A percentile compares a stretch with the other conserved stretches of the same genome.
These are phyloP conservation scores for Paradisaea rubra DNA, from an alignment of 2,113 vertebrate genomes.

Conservation along the genomic window DNA sequence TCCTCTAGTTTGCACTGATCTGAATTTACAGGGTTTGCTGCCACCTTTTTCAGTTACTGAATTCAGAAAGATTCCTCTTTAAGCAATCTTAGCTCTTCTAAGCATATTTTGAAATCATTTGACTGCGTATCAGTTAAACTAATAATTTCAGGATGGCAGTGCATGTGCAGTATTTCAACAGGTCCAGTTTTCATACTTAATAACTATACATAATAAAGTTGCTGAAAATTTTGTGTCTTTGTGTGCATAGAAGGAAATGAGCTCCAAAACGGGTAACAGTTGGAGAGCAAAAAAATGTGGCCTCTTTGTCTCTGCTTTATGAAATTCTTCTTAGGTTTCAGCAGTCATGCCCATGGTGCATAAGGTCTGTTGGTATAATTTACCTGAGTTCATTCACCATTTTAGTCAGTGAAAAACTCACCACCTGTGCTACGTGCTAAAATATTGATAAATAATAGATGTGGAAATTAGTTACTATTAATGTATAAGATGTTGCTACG, in stretches of 20 bases:
- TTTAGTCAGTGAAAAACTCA: background rate
- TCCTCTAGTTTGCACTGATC: background rate
- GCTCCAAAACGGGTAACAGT: background rate
- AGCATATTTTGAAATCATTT: background rate
- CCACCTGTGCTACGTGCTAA: background rate
- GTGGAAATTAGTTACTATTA: background rate
- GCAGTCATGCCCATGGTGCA: background rate
- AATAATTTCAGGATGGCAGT: background rate
- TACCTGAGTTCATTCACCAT: background rate
- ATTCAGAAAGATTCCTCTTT: background rate
- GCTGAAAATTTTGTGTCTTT: background rate
- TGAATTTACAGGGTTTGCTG: background rate
- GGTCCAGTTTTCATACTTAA: background rate
- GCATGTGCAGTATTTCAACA: background rate
- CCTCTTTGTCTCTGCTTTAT: background rate
- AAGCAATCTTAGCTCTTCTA: background rate
- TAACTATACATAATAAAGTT: background rate
- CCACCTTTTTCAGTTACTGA: background rate
- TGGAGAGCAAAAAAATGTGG: background rate
- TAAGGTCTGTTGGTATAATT: background rate
- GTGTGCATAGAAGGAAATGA: background rate
- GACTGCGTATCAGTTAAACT: background rate
- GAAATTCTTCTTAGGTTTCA: background rate
- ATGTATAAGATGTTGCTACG: background rate
- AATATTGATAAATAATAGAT: background rate